Percentiles rank a stretch among this genome's conserved stretches.
Conservation (phyloP, 1,140 invertebrate species). For the Drosophila nigrodunni region DNA sequence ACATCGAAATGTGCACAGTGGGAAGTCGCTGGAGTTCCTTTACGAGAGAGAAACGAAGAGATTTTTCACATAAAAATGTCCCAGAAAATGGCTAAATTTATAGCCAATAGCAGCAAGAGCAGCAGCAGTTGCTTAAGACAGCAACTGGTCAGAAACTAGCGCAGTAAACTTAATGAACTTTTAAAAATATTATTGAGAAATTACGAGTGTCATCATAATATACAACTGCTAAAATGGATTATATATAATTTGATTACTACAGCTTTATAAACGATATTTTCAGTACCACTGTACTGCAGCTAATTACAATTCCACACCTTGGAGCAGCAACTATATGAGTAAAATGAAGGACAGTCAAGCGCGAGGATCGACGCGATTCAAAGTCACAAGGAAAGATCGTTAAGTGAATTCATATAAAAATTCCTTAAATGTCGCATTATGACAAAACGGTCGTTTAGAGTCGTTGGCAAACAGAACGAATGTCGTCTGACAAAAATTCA, state of each 20-base stretch:
- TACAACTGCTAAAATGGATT: too few species aligned
- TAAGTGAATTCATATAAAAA: slow-evolving; percentile 84
- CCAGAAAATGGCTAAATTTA: slow-evolving; percentile 8
- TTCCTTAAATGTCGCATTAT: slow-evolving; percentile 84
- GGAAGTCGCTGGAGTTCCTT: slow-evolving; percentile 21
- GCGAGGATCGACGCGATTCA: slow-evolving; percentile 58
- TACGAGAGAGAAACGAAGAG: background rate
- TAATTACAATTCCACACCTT: slow-evolving; percentile 82
- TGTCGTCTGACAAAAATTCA: slow-evolving; percentile 4
- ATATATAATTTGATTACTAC: too few species aligned
- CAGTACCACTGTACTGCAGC: slow-evolving; percentile 42
- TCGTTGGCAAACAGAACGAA: background rate
- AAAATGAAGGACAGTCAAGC: slow-evolving; percentile 26
- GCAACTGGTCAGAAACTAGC: slow-evolving; percentile 1
- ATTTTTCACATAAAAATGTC: slow-evolving; percentile 20
- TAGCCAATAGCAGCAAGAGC: slow-evolving; percentile 4
- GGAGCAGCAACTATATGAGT: slow-evolving; percentile 28
- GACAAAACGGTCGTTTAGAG: slow-evolving; percentile 80
- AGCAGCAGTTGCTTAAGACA: slow-evolving; percentile 5
- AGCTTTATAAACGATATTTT: background rate
- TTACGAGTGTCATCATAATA: too few species aligned
- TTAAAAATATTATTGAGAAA: background rate
- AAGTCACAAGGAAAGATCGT: slow-evolving; percentile 55
- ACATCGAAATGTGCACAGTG: slow-evolving; percentile 45
- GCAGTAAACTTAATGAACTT: background rate